phyloP scores from a whole-genome alignment of 30 jellyfish, hydroid and myxozoan genomes.

The Pelagia noctiluca region DNA sequence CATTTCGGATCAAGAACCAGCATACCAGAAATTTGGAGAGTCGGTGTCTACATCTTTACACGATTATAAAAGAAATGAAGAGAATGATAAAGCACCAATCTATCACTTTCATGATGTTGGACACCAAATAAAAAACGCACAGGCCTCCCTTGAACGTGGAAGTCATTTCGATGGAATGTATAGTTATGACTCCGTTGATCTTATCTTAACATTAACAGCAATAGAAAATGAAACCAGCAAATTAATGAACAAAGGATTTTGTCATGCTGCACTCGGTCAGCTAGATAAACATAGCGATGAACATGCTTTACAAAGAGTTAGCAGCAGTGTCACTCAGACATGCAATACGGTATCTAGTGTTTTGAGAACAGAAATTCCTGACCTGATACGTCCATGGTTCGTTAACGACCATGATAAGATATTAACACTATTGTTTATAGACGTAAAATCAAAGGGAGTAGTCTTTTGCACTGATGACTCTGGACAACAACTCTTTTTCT shows the following conservation, averaged over 20 bases:
- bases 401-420: neutral
- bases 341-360: neutral
- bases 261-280: constrained; percentile 6
- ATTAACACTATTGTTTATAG: neutral
- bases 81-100: constrained; percentile 7
- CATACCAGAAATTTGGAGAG: constrained; percentile 17
- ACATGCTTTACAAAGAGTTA: constrained; percentile 8
- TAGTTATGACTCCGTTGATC: constrained; percentile 6
- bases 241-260: neutral
- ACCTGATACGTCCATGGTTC: constrained; percentile 2
- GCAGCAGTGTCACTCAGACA: neutral
- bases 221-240: neutral
- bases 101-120: constrained; percentile 34
- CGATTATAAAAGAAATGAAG: constrained; percentile 23
- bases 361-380: constrained; percentile 7
- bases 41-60: neutral
- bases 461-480: constrained; percentile 1
- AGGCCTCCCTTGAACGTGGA: constrained; percentile 59
- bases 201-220: neutral
- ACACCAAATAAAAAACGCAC: constrained; percentile 38
- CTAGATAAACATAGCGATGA: constrained; percentile 5
- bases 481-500: constrained; percentile 9
- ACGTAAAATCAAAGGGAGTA: neutral
- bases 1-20: constrained; percentile 27
- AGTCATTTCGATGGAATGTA: constrained; percentile 29